phyloP scores from a whole-genome alignment of 2,888 invertebrate species.

The Caenorhabditis angaria region DNA sequence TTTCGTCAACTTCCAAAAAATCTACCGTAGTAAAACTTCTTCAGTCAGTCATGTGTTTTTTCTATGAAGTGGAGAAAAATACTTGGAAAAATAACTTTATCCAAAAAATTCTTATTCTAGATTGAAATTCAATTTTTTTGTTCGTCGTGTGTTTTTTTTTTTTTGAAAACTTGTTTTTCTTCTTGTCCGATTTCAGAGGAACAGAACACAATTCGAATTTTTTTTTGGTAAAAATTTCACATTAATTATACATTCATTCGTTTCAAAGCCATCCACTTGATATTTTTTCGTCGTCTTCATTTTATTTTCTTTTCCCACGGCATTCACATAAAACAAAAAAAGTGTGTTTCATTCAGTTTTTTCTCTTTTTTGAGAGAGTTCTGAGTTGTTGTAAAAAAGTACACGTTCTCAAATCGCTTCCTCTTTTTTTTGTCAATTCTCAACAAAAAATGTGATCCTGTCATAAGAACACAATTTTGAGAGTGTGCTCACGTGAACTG shows the following conservation, averaged over 20 bases:
- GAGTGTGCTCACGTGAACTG: not conserved
- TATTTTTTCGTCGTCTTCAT: not conserved
- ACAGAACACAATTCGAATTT: not conserved
- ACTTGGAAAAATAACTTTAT: not conserved
- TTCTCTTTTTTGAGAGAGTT: not conserved
- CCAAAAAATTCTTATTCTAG: constrained; percentile 1
- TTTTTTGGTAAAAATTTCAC: not conserved
- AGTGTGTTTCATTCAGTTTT: not conserved
- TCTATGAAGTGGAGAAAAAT: not conserved
- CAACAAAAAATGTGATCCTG: too few relatives aligned
- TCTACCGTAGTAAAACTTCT: not conserved
- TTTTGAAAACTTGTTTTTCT: not conserved
- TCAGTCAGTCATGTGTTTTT: not conserved
- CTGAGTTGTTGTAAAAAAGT: not conserved
- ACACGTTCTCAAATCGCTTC: not conserved
- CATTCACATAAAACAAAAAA: not conserved
- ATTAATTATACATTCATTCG: constrained; percentile 1
- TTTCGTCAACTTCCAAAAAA: not conserved
- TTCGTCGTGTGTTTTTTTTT: too few relatives aligned
- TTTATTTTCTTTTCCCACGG: not conserved
- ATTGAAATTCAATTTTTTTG: not conserved
- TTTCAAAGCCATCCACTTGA: constrained; percentile 4
- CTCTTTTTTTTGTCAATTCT: too few relatives aligned
- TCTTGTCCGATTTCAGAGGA: too few relatives aligned
- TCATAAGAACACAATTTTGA: not conserved